A percentile compares a stretch with the other conserved stretches of the same genome.
Conservation (phyloP, 2,113 vertebrate genomes). For the Cyanistes caeruleus region DNA sequence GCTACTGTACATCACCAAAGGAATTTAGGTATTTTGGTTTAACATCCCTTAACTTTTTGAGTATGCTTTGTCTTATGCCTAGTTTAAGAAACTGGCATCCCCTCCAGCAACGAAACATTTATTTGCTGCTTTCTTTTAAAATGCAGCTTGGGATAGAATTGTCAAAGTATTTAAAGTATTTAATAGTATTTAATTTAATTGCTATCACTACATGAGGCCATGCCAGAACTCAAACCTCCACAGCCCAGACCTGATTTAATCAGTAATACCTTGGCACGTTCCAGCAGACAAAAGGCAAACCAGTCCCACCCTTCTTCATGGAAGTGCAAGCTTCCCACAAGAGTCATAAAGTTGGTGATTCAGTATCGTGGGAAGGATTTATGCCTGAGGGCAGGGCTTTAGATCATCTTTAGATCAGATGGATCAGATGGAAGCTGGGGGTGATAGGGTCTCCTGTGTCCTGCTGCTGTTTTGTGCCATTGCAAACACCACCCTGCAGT, state of each 20-base stretch:
- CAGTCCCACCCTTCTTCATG: background rate
- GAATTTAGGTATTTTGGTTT: background rate
- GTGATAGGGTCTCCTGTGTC: fast-evolving
- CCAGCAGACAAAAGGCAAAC: background rate
- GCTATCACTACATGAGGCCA: too few relatives aligned
- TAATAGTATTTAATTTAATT: background rate
- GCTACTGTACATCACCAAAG: background rate
- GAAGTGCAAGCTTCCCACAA: background rate
- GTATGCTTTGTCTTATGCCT: fast-evolving
- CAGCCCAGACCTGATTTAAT: fast-evolving
- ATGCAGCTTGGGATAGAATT: background rate
- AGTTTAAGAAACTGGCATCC: background rate
- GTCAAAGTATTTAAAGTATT: background rate
- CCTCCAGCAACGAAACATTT: background rate
- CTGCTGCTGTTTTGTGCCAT: background rate
- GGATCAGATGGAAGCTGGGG: background rate
- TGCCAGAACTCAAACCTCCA: background rate
- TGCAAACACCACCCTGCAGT: background rate
- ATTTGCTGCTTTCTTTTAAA: background rate
- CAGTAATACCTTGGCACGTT: too few relatives aligned
- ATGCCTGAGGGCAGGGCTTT: background rate
- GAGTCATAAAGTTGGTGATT: background rate
- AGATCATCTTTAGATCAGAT: too few relatives aligned
- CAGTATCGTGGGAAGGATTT: background rate
- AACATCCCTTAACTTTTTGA: background rate